Base-by-base conservation (phyloP, 1,140 invertebrate genomes). In the Idris sp. region DNA sequence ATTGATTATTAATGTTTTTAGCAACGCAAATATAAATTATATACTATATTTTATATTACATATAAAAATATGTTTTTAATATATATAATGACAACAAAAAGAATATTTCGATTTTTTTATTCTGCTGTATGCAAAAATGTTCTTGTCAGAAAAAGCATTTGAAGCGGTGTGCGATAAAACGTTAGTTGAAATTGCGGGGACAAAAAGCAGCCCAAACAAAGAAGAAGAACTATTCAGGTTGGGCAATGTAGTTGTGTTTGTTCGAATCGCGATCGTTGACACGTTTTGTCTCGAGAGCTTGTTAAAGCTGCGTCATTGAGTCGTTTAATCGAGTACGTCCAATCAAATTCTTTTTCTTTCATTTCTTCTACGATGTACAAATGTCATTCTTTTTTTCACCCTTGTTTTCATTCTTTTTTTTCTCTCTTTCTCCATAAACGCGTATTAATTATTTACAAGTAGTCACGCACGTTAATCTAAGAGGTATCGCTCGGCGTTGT, bases 281-380 rank as follows among this genome's bases (percentile, higher is more conserved):
- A 76, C 74, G 74, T 76, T 76, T 8, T 40, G 74, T 76, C 67
- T 75, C 56, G 36, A 68, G 58, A 51, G 53, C 11, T 11, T 22
- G 46, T 35, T 54, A 53, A 56, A 53, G 74, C 61, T 76, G 67
- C 74, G 61, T 76, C 74, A 76, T 76, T 69, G 54, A 76, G 74
- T 76, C 65, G 64, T 75, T 69, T 69, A 75, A 69, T 67, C 61
- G 51, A 69, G 59, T 59, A 40, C 35, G 14, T 56, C 22, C 30
- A 44, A 31, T 54, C 46, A 67, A 46, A 14, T 35, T 53, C 31
- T 31, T 25, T 7, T 28, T 48, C 16, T 48, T 35, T 25, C 30
- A 13, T 38, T 40, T n/a, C 18, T 26, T 19, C 25, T 31, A 25
- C 18, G 14, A 8, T 40, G 13, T 11, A 11, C 54, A 16, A 53